Percentiles rank a stretch among this genome's conserved stretches.
Conservation (phyloP, 2,888 invertebrate species). For the Agrochola circellaris region DNA sequence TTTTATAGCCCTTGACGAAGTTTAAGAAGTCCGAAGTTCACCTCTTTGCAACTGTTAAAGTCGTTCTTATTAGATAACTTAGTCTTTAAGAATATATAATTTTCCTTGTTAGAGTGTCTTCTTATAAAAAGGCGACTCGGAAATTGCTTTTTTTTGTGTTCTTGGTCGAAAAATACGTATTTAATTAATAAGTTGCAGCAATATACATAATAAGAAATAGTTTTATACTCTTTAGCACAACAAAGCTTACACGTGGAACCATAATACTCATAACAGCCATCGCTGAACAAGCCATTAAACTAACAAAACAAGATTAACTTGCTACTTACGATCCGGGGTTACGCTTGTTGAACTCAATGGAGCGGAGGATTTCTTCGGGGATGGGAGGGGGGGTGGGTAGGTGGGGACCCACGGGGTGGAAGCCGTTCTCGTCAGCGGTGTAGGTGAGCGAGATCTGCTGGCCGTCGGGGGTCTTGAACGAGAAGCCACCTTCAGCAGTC, state of each 20-base stretch:
- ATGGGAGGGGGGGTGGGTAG: conserved; percentile 91
- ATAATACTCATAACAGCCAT: not conserved
- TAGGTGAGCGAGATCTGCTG: conserved; percentile 92
- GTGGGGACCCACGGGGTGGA: conserved; percentile 92
- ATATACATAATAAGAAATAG: not conserved
- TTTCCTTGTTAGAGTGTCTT: not conserved
- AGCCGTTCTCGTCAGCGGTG: conserved; percentile 93
- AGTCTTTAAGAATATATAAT: not conserved
- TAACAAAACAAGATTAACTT: conserved; percentile 15
- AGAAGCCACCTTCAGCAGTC: conserved; percentile 92
- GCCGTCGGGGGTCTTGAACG: conserved; percentile 93
- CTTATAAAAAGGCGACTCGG: not conserved
- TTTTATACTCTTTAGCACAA: not conserved
- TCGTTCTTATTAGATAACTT: conserved; percentile 44
- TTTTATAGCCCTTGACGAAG: conserved; percentile 23
- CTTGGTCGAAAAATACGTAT: not conserved
- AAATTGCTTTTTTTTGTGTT: not conserved
- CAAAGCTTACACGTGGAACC: not conserved
- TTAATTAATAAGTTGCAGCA: not conserved
- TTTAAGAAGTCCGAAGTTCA: conserved; percentile 17
- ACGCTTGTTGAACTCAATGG: conserved; percentile 87
- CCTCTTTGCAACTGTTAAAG: conserved; percentile 21
- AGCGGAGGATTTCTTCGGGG: conserved; percentile 89
- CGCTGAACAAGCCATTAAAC: conserved; percentile 13
- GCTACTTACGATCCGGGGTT: conserved; percentile 86